These are phyloP conservation scores for Hyla sarda DNA, from an alignment of 2,113 vertebrate genomes.

Conservation along the genomic window DNA sequence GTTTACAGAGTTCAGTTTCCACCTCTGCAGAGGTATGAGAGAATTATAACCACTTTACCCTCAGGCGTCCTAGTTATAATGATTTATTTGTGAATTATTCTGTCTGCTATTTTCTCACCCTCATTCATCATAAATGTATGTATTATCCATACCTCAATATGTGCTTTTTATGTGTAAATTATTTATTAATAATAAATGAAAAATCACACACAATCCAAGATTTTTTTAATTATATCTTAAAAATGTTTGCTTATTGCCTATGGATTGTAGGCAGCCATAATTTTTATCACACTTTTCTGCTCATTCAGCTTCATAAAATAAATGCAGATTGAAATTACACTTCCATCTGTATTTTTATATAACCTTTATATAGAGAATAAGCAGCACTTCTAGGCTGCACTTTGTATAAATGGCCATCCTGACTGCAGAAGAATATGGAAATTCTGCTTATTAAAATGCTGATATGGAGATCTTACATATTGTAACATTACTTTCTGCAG, in stretches of 20 bases:
- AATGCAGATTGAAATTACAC: constrained; percentile 10
- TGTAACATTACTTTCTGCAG: neutral
- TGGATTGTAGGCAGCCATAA: constrained; percentile 2
- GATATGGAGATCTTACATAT: neutral
- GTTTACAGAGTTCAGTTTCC: neutral
- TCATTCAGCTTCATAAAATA: constrained; percentile 37
- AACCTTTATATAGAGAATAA: neutral
- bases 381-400: neutral
- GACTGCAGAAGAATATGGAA: neutral
- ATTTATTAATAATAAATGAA: constrained; percentile 36
- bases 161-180: neutral
- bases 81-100: constrained; percentile 4
- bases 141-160: constrained; percentile 18
- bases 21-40: neutral
- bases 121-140: constrained; percentile 30
- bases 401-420: neutral
- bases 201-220: neutral
- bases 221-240: constrained; percentile 19
- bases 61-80: constrained; percentile 8
- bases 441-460: neutral
- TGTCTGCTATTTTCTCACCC: constrained; percentile 8
- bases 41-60: neutral
- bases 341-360: constrained; percentile 35
- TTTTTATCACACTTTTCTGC: constrained; percentile 19
- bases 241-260: neutral